phyloP scores from a whole-genome alignment of 1,140 invertebrate species.

The Frieseomelitta varia region DNA sequence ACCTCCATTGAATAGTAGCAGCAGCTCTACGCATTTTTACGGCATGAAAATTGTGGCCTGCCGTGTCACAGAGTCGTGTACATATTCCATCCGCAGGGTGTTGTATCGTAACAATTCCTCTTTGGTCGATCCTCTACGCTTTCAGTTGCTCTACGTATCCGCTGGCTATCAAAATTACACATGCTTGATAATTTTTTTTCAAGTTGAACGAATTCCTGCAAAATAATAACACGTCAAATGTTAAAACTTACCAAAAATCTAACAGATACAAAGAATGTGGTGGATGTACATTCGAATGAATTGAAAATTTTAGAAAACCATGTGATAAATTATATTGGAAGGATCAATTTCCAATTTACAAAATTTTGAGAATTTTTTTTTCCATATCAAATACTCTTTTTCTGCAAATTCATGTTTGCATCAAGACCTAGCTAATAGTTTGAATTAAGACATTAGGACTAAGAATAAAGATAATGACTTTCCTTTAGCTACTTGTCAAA shows the following conservation, averaged over 20 bases:
- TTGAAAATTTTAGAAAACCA: background rate
- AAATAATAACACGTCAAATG: background rate
- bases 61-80: slow-evolving; percentile 18
- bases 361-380: background rate
- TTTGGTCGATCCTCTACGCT: slow-evolving; percentile 49
- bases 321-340: background rate
- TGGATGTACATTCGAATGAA: background rate
- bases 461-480: too few relatives aligned
- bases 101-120: slow-evolving; percentile 63
- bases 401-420: background rate
- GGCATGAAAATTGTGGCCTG: slow-evolving; percentile 1
- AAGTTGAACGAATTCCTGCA: slow-evolving; percentile 69
- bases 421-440: too few relatives aligned
- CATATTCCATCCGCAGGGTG: slow-evolving; percentile 34
- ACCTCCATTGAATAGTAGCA: too few relatives aligned
- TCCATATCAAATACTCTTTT: too few relatives aligned
- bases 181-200: too few relatives aligned
- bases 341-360: background rate
- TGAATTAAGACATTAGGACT: too few relatives aligned
- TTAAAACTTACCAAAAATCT: background rate
- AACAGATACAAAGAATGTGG: background rate
- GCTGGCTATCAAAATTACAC: slow-evolving; percentile 45
- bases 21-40: too few relatives aligned
- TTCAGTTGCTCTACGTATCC: slow-evolving; percentile 63
- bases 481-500: too few relatives aligned